Conservation (phyloP, 2,888 invertebrate genomes). For the Troides oblongomaculatus region DNA sequence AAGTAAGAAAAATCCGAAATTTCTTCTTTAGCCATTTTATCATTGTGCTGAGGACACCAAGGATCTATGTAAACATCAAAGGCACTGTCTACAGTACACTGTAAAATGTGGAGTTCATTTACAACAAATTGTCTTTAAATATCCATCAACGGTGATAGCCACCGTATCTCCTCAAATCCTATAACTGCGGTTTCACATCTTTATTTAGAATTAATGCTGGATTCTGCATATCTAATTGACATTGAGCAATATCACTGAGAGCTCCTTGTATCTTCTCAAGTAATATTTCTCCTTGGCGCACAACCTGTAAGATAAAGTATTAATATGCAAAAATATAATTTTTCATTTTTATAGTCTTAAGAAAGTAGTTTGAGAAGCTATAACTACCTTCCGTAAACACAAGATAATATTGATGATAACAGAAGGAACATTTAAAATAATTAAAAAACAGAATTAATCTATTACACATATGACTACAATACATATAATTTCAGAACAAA, state of each 20-base stretch:
- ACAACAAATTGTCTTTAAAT: constrained; percentile 9
- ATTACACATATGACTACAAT: too few species aligned
- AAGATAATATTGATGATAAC: too few species aligned
- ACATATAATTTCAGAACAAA: too few species aligned
- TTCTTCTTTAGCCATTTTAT: not conserved
- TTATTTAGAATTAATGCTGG: constrained; percentile 74
- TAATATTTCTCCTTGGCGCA: constrained; percentile 91
- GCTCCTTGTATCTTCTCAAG: constrained; percentile 94
- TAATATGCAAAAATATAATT: not conserved
- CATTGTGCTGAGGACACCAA: too few species aligned
- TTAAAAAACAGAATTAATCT: too few species aligned
- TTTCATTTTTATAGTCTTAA: not conserved
- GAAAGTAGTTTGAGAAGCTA: too few species aligned
- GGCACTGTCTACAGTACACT: constrained; percentile 12
- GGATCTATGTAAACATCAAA: not conserved
- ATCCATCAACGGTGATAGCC: constrained; percentile 37
- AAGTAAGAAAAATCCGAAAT: too few species aligned
- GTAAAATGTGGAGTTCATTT: not conserved
- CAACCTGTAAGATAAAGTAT: constrained; percentile 76
- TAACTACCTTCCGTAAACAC: too few species aligned
- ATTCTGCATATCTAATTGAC: constrained; percentile 93
- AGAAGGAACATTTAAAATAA: too few species aligned
- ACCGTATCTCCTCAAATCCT: constrained; percentile 45
- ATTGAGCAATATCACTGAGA: constrained; percentile 94
- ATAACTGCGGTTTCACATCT: constrained; percentile 68